Evolutionary conservation across 2,888 invertebrate genomes (phyloP), one percentile per base, ranked within the genome.

Genomic region (Ophion obscuratus): DNA sequence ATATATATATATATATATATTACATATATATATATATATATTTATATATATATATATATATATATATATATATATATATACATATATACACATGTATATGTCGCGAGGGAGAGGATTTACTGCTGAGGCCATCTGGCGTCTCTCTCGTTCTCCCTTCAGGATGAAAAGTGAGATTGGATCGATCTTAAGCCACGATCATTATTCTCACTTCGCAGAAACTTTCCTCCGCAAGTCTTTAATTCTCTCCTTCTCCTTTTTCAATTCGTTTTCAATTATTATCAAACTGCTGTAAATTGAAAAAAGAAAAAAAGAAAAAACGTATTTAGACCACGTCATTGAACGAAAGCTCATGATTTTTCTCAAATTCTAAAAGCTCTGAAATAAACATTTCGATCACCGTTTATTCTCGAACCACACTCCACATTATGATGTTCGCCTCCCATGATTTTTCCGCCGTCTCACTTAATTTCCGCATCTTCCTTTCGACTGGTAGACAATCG

Each of bases 151-250:
- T 62, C 61, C 57, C 59, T 40, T 36, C 40, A 47, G 57, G 67
- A 87, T 59, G 36, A 70, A 79, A 59, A 75, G 76, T 82, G 68
- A 75, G 73, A 87, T 83, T 57, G 76, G 78, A 89, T 88, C 89
- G 89, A 90, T 88, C 87, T 88, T 85, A 47, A 47, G 47, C 47
- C 77, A 88, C 88, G 90, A 90, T 90, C 78, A 74, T 81, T 90
- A 90, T 89, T 82, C 88, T 90, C 90, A 89, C 90, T 89, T 90
- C 89, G 88, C 88, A 89, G 85, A 90, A 91, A 91, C 90, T 89
- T 89, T 88, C 89, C 78, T 82, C 73, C 68, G 71, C 87, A 44
- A 83, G 59, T 36, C 40, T 82, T 81, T 44, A 53, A 66, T 31
- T 57, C 62, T 67, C 70, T 67, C 71, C 59, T 77, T 24, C 4